Conservation (phyloP, 1,140 invertebrate species). For the Plutomurus gul region DNA sequence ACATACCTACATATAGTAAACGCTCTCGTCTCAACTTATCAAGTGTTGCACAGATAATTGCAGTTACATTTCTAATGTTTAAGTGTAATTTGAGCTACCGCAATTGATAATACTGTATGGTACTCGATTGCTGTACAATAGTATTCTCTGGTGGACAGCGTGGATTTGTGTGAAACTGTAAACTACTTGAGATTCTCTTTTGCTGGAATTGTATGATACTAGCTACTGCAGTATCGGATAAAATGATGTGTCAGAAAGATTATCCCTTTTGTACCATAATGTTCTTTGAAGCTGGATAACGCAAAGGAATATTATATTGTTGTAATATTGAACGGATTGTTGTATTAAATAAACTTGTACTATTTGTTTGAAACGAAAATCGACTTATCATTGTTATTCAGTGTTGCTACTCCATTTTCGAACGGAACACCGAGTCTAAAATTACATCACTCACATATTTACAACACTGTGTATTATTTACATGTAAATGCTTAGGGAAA, state of each 20-base stretch:
- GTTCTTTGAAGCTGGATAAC: constrained; percentile 44
- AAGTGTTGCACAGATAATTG: too few species aligned
- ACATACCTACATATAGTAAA: too few species aligned
- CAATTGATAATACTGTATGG: background rate
- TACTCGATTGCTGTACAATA: background rate
- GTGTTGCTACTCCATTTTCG: background rate
- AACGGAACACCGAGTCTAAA: background rate
- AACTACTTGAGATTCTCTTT: background rate
- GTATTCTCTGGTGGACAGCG: background rate
- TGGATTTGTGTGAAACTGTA: background rate
- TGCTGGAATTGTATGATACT: background rate
- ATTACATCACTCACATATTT: background rate
- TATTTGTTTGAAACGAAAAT: background rate
- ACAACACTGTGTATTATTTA: background rate
- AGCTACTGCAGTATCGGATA: too few species aligned
- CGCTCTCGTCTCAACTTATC: too few species aligned
- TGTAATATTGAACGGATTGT: background rate
- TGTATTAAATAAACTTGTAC: background rate
- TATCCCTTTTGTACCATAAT: background rate
- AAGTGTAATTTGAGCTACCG: background rate
- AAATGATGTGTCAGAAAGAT: background rate
- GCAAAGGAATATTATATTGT: too few species aligned
- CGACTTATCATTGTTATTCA: constrained; percentile 8
- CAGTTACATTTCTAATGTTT: too few species aligned
- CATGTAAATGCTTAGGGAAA: background rate